Evolutionary conservation across 2,888 invertebrate genomes (phyloP).

Genomic region (Scaptomyza reducta): DNA sequence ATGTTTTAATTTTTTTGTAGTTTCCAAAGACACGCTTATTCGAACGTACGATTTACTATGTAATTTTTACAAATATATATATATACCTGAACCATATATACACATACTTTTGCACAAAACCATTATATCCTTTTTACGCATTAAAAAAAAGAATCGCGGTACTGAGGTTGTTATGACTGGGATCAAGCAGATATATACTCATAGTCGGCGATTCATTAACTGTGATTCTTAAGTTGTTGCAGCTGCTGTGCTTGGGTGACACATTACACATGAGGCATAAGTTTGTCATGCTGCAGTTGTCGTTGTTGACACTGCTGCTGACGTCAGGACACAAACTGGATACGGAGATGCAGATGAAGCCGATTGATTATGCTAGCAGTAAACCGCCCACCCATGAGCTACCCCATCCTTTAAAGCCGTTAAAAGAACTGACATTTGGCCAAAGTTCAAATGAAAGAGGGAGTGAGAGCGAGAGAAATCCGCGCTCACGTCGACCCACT

Average conservation of each 20-base stretch:
- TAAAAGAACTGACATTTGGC: conserved; percentile 25
- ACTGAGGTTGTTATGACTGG: too few relatives aligned
- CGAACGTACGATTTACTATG: too few relatives aligned
- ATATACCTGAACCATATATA: too few relatives aligned
- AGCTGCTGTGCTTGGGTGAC: conserved; percentile 2
- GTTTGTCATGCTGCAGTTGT: conserved; percentile 50
- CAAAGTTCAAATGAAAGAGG: conserved; percentile 10
- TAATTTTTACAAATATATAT: too few relatives aligned
- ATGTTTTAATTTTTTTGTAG: too few relatives aligned
- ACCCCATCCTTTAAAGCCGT: conserved; percentile 65
- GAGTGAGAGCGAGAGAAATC: conserved; percentile 21
- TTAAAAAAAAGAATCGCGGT: too few relatives aligned
- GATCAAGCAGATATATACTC: too few relatives aligned
- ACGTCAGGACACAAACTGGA: conserved; percentile 19
- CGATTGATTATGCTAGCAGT: conserved; percentile 13
- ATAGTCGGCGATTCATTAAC: conserved; percentile 7
- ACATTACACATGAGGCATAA: conserved; percentile 16
- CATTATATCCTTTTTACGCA: too few relatives aligned
- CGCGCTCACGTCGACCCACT: conserved; percentile 73
- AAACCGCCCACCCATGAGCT: conserved; percentile 69
- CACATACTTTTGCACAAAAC: too few relatives aligned
- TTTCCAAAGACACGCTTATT: too few relatives aligned
- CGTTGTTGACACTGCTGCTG: conserved; percentile 31
- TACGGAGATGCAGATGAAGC: not conserved
- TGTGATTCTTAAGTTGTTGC: conserved; percentile 9